Evolutionary conservation across 2,888 invertebrate species (phyloP).

Genomic region (Camponotus fellah): DNA sequence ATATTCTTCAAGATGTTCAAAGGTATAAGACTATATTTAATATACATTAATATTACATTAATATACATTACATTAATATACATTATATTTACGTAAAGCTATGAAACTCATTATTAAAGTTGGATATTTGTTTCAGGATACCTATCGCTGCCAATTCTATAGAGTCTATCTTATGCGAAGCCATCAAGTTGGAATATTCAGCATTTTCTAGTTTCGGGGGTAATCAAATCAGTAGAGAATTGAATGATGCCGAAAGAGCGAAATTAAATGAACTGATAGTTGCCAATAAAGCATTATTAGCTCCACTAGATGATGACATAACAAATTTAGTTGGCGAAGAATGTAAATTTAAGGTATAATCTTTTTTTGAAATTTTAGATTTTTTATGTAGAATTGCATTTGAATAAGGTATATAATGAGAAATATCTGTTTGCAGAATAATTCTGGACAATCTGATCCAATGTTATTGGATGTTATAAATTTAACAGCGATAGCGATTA

Average conservation of each 20-base stretch:
- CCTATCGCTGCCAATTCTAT: constrained; percentile 90
- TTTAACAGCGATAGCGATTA: constrained; percentile 96
- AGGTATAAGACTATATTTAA: constrained; percentile 86
- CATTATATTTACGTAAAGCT: not conserved
- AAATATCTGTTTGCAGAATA: constrained; percentile 75
- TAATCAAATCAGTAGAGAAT: constrained; percentile 89
- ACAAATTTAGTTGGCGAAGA: constrained; percentile 90
- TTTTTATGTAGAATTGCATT: not conserved
- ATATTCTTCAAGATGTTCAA: constrained; percentile 90
- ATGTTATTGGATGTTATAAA: constrained; percentile 94
- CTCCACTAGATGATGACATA: constrained; percentile 94
- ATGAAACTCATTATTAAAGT: not conserved
- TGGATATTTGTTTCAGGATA: constrained; percentile 84
- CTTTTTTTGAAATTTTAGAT: constrained; percentile 64
- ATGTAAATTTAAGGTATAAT: constrained; percentile 88
- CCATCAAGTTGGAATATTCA: constrained; percentile 94
- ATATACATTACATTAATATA: too few relatives aligned
- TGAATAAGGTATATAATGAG: not conserved
- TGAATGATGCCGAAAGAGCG: constrained; percentile 93
- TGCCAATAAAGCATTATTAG: constrained; percentile 94
- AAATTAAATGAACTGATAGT: constrained; percentile 94
- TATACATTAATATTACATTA: not conserved
- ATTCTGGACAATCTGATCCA: constrained; percentile 87
- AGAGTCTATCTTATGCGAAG: constrained; percentile 94
- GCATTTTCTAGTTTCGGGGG: constrained; percentile 89